Percentiles rank a stretch among this genome's conserved stretches.
phyloP scores from a whole-genome alignment of 2,113 vertebrate genomes.

The Carlito syrichta region DNA sequence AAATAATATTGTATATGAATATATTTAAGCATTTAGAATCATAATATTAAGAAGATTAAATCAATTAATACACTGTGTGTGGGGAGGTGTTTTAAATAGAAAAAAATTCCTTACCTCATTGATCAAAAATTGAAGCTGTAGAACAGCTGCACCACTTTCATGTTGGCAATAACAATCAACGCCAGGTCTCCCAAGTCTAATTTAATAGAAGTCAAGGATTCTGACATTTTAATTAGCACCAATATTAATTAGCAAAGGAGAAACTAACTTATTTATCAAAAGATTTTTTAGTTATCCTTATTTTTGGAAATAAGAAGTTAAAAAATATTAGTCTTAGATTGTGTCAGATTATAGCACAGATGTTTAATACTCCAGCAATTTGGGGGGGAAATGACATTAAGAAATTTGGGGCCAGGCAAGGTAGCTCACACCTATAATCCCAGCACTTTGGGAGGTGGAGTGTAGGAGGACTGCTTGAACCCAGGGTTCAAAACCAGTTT shows the following conservation, averaged over 20 bases:
- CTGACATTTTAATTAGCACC: constrained; percentile 61
- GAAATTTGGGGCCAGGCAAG: no score
- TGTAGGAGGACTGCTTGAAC: no score
- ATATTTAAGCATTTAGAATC: constrained; percentile 17
- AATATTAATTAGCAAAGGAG: constrained; percentile 21
- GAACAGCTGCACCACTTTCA: constrained; percentile 94
- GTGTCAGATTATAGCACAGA: constrained; percentile 27
- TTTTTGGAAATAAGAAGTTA: constrained; percentile 63
- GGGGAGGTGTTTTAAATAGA: neutral
- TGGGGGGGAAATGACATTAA: neutral
- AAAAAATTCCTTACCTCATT: constrained; percentile 92
- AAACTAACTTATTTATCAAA: constrained; percentile 60
- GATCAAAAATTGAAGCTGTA: constrained; percentile 98
- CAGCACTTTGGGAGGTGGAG: no score
- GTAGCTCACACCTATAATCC: no score
- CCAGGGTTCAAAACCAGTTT: no score
- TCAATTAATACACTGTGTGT: neutral
- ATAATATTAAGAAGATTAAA: neutral
- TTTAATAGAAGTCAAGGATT: constrained; percentile 89
- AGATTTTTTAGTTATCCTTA: constrained; percentile 61
- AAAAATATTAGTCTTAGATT: constrained; percentile 55
- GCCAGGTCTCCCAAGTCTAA: constrained; percentile 96
- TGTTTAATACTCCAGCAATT: neutral
- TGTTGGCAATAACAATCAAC: constrained; percentile 98
- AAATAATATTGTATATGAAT: neutral